phyloP scores from a whole-genome alignment of 2,113 vertebrate species.

The Phrynosoma platyrhinos region DNA sequence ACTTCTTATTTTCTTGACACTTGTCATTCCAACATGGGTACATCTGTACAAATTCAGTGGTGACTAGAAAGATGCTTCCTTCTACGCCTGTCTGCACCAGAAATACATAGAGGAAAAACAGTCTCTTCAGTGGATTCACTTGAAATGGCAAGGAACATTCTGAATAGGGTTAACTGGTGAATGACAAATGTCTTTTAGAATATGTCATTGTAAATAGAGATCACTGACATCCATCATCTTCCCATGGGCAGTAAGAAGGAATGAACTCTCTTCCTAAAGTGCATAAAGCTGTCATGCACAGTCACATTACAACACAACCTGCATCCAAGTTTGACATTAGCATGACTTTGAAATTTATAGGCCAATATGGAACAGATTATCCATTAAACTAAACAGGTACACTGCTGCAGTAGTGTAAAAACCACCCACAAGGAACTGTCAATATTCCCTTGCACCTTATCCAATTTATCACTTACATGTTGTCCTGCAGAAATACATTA shows the following conservation, averaged over 20 bases:
- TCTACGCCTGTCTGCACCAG: neutral
- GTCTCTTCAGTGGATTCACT: neutral
- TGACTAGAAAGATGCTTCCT: neutral
- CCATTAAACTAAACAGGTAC: constrained; percentile 51
- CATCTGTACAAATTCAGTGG: neutral
- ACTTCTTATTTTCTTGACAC: neutral
- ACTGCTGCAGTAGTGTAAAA: neutral
- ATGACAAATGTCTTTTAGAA: neutral
- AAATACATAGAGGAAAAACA: neutral
- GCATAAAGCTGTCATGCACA: constrained; percentile 36
- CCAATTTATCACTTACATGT: constrained; percentile 32
- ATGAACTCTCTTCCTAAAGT: constrained; percentile 47
- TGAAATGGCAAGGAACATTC: constrained; percentile 14
- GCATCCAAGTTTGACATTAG: constrained; percentile 44
- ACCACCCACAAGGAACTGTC: neutral
- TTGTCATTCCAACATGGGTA: neutral
- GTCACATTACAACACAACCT: constrained; percentile 38
- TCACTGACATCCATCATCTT: constrained; percentile 28
- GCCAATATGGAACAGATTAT: constrained; percentile 49
- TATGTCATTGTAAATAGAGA: neutral
- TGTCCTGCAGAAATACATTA: constrained; percentile 37
- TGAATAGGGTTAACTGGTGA: constrained; percentile 11
- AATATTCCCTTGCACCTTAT: constrained; percentile 29
- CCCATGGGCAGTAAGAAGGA: constrained; percentile 27
- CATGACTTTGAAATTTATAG: constrained; percentile 57